Evolutionary conservation across 1,140 invertebrate genomes (phyloP).

Genomic region (Hyles euphorbiae): DNA sequence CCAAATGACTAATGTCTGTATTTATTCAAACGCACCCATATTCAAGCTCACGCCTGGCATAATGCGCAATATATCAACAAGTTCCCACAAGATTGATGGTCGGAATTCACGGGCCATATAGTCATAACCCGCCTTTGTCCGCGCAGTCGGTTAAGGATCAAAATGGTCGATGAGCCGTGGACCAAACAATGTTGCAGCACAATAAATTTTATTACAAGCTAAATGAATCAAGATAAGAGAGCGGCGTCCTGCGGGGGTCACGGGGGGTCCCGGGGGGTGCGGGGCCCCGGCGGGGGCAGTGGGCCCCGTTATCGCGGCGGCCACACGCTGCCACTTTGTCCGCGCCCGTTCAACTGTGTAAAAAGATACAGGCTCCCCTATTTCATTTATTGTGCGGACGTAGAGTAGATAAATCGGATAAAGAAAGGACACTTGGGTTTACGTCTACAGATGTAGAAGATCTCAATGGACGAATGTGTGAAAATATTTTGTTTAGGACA

Average conservation of each 20-base stretch:
- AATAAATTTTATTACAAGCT: conserved; percentile 18
- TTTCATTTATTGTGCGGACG: conserved; percentile 25
- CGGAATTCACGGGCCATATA: no score
- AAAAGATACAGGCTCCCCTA: conserved; percentile 39
- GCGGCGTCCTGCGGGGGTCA: not conserved
- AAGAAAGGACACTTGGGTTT: not conserved
- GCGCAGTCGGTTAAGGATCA: no score
- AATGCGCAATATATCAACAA: no score
- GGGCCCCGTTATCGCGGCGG: conserved; percentile 15
- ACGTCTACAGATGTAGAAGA: no score
- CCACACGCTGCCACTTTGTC: conserved; percentile 32
- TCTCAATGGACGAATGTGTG: no score
- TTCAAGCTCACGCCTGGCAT: no score
- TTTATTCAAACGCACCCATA: no score
- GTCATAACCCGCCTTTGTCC: no score
- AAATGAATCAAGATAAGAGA: conserved; percentile 24
- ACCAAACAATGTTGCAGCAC: conserved; percentile 5
- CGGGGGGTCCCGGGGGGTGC: not conserved
- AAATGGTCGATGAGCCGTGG: no score
- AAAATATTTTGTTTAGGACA: no score
- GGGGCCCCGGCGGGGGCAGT: conserved; percentile 4
- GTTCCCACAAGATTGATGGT: no score
- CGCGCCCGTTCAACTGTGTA: conserved; percentile 38
- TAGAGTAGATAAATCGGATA: not conserved
- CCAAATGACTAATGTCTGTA: no score